Evolutionary conservation across 2,888 invertebrate genomes (phyloP), one percentile per base, ranked within the genome.

Genomic region (Phymatocera aterrima): DNA sequence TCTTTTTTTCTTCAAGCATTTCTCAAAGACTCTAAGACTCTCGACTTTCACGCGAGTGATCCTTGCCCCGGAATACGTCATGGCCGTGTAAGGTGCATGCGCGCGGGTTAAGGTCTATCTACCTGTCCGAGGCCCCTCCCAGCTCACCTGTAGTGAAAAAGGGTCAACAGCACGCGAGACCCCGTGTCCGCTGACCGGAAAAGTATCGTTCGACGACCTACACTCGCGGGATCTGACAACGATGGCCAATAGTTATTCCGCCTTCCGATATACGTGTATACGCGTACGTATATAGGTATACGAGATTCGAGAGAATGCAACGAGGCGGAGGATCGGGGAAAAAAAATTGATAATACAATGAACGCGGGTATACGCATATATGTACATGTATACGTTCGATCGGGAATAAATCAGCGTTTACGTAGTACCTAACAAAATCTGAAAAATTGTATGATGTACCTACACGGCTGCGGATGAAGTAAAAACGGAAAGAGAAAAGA

Each of bases 111-210:
- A 82, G 85, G 83, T 86, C 84, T 85, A 83, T 84, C 83, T 87
- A 86, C 87, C 85, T 86, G 86, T 84, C 83, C 83, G 80, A 82
- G 82, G 83, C 84, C 86, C 84, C 84, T 83, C 83, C 83, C 83
- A 83, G 81, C 86, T 86, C 88, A 88, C 88, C 88, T 86, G 86
- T 85, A 81, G 83, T 82, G 84, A 84, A 87, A 88, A 88, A 87
- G 86, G 88, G 88, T 88, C 88, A 88, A 88, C 87, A 87, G 88
- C 86, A 87, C 87, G 78, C 79, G 77, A 78, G 79, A 65, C 77
- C 75, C 68, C 57, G 48, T 78, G 48, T 48, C 48, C 43, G 24
- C 72, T 8, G 34, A n/a, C 78, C 70, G 78, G 83, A 81, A 85
- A 86, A 83, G 83, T 85, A 68, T 86, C 82, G 86, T 82, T 85